Base-by-base conservation (phyloP, 2,797 vertebrate genomes). In the Myotis myotis region DNA sequence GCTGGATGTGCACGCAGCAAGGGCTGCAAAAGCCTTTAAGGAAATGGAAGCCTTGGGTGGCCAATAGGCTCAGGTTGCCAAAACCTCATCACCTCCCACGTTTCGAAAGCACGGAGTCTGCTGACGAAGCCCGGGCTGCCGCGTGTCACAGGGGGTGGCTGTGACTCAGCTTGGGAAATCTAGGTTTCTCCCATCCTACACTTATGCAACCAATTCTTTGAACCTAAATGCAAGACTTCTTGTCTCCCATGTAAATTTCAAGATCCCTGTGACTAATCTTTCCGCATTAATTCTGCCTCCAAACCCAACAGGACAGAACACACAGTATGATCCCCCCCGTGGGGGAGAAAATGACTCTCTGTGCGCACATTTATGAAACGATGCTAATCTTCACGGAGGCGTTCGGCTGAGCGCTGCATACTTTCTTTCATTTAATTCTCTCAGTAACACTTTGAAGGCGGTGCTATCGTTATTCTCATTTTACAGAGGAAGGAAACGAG, bases 181-280 rank as follows among this genome's bases (percentile, higher is more conserved):
- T 41, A 25, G 57, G 33, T 19, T 96, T 79, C 82, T 94, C 79
- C 85, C 62, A 15, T 15, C 85, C 92, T 87, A 51, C 57, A 3
- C 83, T 66, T 84, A 70, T 4, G 44, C 76, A 78, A 88, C 49
- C 28, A 20, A 23, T 25, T 88, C 44, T 76, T 20, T 82, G 71
- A 90, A 33, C 75, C 78, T 60, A 28, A 72, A 71, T 23, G 64
- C 44, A 80, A 88, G 89, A 68, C 80, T 87, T 92, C 88, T 75
- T 51, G 22, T 91, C 86, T 94, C 80, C 49, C 10, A 3, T 66
- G 75, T 30, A 51, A 95, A 94, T 86, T 91, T 89, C 79, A 23
- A 66, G 76, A 92, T 92, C 51, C 75, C 82, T 25, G 0, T 96
- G 97, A 96, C 88, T 95, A 66, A 96, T 68, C 88, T 76, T 78